A percentile compares a stretch with the other conserved stretches of the same genome.
These are phyloP conservation scores for Mystacides longicornis DNA, from an alignment of 2,888 invertebrate genomes.

Conservation along the genomic window DNA sequence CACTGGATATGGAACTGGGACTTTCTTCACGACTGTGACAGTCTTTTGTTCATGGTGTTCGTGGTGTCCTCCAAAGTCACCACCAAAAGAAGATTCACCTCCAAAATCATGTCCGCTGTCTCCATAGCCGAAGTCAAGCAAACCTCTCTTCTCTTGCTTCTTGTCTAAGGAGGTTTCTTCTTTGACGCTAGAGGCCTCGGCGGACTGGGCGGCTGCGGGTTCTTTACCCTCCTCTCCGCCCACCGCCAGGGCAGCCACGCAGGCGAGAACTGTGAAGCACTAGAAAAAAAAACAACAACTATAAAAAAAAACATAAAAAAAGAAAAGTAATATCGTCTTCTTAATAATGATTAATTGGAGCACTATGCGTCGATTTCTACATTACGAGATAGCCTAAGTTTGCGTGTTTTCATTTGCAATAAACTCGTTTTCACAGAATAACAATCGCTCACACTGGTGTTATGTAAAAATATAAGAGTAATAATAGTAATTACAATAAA, in stretches of 20 bases:
- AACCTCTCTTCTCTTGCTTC: slow-evolving; percentile 52
- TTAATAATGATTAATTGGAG: background rate
- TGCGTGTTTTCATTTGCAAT: no score
- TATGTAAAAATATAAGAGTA: no score
- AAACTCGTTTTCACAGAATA: no score
- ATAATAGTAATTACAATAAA: no score
- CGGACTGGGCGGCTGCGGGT: slow-evolving; percentile 33
- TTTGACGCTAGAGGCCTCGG: slow-evolving; percentile 35
- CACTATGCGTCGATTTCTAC: no score
- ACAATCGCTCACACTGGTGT: no score
- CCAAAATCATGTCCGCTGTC: slow-evolving; percentile 33
- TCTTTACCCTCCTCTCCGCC: slow-evolving; percentile 50
- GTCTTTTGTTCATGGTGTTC: slow-evolving; percentile 52
- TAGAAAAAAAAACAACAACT: slow-evolving; percentile 12
- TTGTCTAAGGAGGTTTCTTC: slow-evolving; percentile 39
- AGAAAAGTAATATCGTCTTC: background rate
- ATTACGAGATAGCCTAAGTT: no score
- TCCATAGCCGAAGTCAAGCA: slow-evolving; percentile 44
- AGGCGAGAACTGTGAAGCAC: slow-evolving; percentile 26
- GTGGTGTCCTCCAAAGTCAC: slow-evolving; percentile 37
- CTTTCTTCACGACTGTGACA: slow-evolving; percentile 62
- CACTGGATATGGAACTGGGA: slow-evolving; percentile 65
- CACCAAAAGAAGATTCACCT: slow-evolving; percentile 36
- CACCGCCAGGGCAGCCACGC: slow-evolving; percentile 44
- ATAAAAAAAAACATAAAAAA: background rate